phyloP scores from a whole-genome alignment of 2,888 invertebrate species.

The Pseudeuparius sepicola region DNA sequence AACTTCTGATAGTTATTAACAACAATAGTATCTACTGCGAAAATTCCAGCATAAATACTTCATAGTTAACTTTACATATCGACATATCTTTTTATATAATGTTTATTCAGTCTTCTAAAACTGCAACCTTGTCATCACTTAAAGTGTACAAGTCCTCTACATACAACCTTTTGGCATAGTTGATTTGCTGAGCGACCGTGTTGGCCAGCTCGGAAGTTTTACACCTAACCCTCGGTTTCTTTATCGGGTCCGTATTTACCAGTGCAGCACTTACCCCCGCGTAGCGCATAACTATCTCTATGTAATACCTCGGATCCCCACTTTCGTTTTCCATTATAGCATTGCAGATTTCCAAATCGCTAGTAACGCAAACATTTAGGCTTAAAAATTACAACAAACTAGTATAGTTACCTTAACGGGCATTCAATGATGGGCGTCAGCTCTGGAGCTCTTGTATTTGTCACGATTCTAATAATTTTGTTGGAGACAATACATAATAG shows the following conservation, averaged over 20 bases:
- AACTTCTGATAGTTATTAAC: too few relatives aligned
- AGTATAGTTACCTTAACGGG: slow-evolving; percentile 43
- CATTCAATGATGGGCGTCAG: slow-evolving; percentile 49
- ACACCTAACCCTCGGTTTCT: slow-evolving; percentile 69
- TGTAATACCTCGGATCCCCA: slow-evolving; percentile 46
- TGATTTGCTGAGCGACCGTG: slow-evolving; percentile 70
- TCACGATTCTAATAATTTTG: slow-evolving; percentile 61
- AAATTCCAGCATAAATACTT: too few relatives aligned
- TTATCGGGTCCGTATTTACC: slow-evolving; percentile 45
- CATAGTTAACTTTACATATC: too few relatives aligned
- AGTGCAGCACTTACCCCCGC: slow-evolving; percentile 40
- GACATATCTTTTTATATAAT: too few relatives aligned
- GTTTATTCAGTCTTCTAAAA: slow-evolving; percentile 30
- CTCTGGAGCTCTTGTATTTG: slow-evolving; percentile 47
- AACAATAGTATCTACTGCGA: too few relatives aligned
- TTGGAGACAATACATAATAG: slow-evolving; percentile 72
- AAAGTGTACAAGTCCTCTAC: slow-evolving; percentile 72
- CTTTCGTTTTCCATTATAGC: slow-evolving; percentile 44
- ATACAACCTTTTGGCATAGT: slow-evolving; percentile 77
- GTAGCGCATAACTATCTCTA: slow-evolving; percentile 58
- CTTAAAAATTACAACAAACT: slow-evolving; percentile 21
- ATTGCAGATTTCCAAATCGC: slow-evolving; percentile 57
- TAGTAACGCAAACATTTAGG: too few relatives aligned
- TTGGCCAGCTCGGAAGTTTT: slow-evolving; percentile 60
- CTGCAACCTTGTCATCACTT: slow-evolving; percentile 29